A percentile compares a stretch with the other conserved stretches of the same genome.
These are phyloP conservation scores for Siniperca knerii DNA, from an alignment of 2,113 vertebrate genomes.

Conservation along the genomic window DNA sequence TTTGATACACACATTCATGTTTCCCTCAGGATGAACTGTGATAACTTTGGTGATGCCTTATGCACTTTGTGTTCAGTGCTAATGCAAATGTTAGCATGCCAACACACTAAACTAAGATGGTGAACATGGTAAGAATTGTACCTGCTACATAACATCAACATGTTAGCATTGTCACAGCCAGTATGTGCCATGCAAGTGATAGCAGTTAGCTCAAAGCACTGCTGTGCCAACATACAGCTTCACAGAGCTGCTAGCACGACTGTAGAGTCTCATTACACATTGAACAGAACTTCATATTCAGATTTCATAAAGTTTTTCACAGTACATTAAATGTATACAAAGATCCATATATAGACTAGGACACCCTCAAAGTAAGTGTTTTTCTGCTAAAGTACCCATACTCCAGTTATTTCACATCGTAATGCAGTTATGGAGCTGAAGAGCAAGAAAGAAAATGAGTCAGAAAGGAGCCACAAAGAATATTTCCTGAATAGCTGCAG, in stretches of 20 bases:
- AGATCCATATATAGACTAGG: background rate
- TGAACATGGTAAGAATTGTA: background rate
- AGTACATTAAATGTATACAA: background rate
- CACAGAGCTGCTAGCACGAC: background rate
- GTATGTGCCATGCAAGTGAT: background rate
- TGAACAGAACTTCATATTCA: background rate
- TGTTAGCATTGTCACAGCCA: background rate
- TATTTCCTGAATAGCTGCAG: constrained; percentile 59
- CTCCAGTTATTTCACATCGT: constrained; percentile 23
- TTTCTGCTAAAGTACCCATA: background rate
- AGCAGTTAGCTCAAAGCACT: background rate
- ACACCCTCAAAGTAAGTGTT: background rate
- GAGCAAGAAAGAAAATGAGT: constrained; percentile 38
- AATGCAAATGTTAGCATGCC: background rate
- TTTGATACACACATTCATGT: background rate
- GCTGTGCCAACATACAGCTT: background rate
- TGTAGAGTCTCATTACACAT: background rate
- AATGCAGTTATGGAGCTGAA: constrained; percentile 1
- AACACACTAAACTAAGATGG: background rate
- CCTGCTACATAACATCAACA: background rate
- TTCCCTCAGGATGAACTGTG: background rate
- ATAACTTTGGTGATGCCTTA: background rate
- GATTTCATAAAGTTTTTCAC: background rate
- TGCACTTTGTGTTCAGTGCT: background rate
- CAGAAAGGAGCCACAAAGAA: constrained; percentile 57